phyloP scores from a whole-genome alignment of 2,888 invertebrate genomes.

The Octonoba sinensis region DNA sequence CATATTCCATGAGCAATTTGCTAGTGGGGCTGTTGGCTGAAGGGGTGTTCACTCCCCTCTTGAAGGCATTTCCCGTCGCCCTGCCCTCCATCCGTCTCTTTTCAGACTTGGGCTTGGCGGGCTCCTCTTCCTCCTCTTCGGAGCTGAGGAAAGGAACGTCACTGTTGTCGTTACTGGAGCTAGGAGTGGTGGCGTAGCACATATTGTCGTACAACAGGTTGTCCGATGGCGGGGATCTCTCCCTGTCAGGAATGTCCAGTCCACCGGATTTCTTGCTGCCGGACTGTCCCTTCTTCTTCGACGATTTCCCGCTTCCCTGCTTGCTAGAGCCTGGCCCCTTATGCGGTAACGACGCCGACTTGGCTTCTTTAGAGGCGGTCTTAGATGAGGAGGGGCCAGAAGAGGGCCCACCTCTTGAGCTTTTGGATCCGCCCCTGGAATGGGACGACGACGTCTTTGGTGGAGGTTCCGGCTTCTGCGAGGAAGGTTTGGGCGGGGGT shows the following conservation, averaged over 20 bases:
- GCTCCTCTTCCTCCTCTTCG: slow-evolving; percentile 48
- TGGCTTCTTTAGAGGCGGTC: slow-evolving; percentile 20
- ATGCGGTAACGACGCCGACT: neutral
- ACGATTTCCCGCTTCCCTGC: slow-evolving; percentile 54
- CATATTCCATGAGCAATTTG: slow-evolving; percentile 88
- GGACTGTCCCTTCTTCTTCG: slow-evolving; percentile 38
- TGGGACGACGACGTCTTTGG: slow-evolving; percentile 18
- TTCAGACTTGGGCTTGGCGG: slow-evolving; percentile 7
- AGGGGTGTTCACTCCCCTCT: slow-evolving; percentile 30
- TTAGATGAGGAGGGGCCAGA: slow-evolving; percentile 16
- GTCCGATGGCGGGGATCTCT: slow-evolving; percentile 76
- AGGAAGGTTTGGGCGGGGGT: slow-evolving; percentile 35
- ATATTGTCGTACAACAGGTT: slow-evolving; percentile 95
- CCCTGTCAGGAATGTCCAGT: slow-evolving; percentile 48
- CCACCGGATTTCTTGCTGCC: slow-evolving; percentile 19
- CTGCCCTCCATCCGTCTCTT: slow-evolving; percentile 15
- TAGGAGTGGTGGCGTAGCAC: slow-evolving; percentile 94
- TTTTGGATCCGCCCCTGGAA: slow-evolving; percentile 20
- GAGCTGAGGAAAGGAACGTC: slow-evolving; percentile 63
- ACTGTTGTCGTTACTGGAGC: slow-evolving; percentile 84
- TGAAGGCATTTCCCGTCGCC: slow-evolving; percentile 10
- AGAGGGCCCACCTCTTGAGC: slow-evolving; percentile 36
- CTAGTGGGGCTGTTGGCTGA: slow-evolving; percentile 85
- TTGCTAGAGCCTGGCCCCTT: slow-evolving; percentile 49
- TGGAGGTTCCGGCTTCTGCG: slow-evolving; percentile 42